A percentile compares a stretch with the other conserved stretches of the same genome.
Conservation (phyloP, 2,888 invertebrate species). For the Doris montereyensis region DNA sequence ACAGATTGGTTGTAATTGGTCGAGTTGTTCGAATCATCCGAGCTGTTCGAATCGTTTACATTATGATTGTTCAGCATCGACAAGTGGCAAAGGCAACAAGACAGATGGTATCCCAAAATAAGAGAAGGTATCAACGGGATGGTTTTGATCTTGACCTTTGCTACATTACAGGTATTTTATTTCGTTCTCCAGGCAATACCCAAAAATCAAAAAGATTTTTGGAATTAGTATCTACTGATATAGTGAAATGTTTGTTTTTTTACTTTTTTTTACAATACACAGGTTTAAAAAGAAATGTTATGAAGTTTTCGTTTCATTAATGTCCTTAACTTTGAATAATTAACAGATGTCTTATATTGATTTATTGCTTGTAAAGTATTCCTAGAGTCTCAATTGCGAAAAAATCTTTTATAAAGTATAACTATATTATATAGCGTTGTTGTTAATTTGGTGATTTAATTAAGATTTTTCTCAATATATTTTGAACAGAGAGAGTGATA, state of each 20-base stretch:
- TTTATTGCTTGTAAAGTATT: too few species aligned
- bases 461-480: too few species aligned
- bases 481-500: conserved; percentile 74
- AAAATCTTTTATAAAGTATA: too few species aligned
- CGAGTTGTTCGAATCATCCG: conserved; percentile 72
- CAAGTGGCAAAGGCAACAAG: conserved; percentile 72
- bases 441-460: too few species aligned
- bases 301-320: conserved; percentile 18
- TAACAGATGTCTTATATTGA: too few species aligned
- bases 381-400: too few species aligned
- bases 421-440: too few species aligned
- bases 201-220: too few species aligned
- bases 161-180: conserved; percentile 73
- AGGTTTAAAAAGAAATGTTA: neutral
- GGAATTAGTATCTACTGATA: too few species aligned
- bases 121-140: conserved; percentile 74
- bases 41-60: conserved; percentile 70
- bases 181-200: neutral
- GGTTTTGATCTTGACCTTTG: conserved; percentile 76
- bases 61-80: conserved; percentile 71
- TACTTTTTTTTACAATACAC: too few species aligned
- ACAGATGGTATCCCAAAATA: conserved; percentile 75
- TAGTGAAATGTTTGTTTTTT: too few species aligned
- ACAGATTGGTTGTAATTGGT: conserved; percentile 67
- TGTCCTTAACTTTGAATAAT: too few species aligned